Base-by-base conservation (phyloP, 2,888 invertebrate genomes). In the Hipparchia semele region DNA sequence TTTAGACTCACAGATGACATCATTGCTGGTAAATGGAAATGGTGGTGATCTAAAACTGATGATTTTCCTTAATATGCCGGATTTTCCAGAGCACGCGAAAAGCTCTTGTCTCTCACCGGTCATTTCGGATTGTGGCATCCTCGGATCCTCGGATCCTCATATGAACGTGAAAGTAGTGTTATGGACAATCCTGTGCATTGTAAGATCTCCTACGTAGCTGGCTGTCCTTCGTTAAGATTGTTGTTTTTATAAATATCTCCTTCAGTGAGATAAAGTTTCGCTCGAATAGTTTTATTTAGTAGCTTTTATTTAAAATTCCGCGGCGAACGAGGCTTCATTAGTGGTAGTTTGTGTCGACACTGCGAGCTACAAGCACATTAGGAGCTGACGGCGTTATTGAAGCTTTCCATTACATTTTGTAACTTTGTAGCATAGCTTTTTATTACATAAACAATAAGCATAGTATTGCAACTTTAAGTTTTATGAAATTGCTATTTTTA, bases 241-340 rank as follows among this genome's bases (percentile, higher is more conserved):
- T 6, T 39, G 39, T 49, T 49, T 49, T 49, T 6, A 6, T 49
- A 56, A 7, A 7, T 58, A 23, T 58, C 58, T 58, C 58, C 13
- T 9, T 45, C 2, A 56, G 54, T 12, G 39, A 54, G 58, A 45
- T 23, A 58, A 68, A 68, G 68, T 68, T 59, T 13, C 51, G 68
- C 51, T 12, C 46, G 10, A 12, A 13, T 46, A 12, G 68, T 12
- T 68, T 60, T 60, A 68, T 68, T 60, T 68, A 49, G 68, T 59
- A 23, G 64, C 64, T 64, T 51, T 64, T 60, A 60, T 68, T 68
- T 68, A 68, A 68, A 60, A 68, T 68, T 68, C 68, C 59, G 68
- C 49, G 59, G 68, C 59, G 58, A 49, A 39, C 68, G 68, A 66
- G 68, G 68, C 59, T 68, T 68, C 68, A 68, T 68, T 68, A 68